Percentiles rank a stretch among this genome's conserved stretches.
phyloP scores from a whole-genome alignment of 2,888 invertebrate species.

The Bellardia pandia region DNA sequence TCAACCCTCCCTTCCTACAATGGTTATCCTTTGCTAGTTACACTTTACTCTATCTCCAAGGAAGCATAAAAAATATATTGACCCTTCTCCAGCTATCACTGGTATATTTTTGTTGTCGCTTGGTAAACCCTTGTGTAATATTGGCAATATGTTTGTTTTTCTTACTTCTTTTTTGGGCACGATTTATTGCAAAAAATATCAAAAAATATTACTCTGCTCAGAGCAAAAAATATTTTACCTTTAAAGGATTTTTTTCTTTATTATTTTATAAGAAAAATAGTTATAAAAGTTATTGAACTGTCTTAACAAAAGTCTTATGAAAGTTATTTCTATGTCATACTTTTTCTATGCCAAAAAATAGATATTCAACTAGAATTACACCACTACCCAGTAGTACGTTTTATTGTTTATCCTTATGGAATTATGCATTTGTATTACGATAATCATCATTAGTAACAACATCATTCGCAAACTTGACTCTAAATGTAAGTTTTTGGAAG shows the following conservation, averaged over 20 bases:
- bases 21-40: constrained; percentile 1
- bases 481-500: no score
- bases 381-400: background rate
- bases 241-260: constrained; percentile 62
- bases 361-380: constrained; percentile 16
- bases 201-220: constrained; percentile 51
- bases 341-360: constrained; percentile 21
- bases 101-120: constrained; percentile 28
- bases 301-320: constrained; percentile 60
- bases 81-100: constrained; percentile 46
- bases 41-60: constrained; percentile 60
- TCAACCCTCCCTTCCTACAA: constrained; percentile 2
- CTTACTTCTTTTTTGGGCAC: constrained; percentile 48
- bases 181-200: constrained; percentile 67
- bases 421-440: no score
- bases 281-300: constrained; percentile 78
- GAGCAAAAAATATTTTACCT: constrained; percentile 52
- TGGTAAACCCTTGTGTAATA: constrained; percentile 62
- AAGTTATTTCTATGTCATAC: constrained; percentile 27
- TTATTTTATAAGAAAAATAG: constrained; percentile 74
- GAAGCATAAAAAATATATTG: constrained; percentile 69
- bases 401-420: no score
- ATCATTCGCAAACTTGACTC: no score
- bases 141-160: constrained; percentile 66
- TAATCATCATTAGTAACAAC: no score